A percentile compares a stretch with the other conserved stretches of the same genome.
Evolutionary conservation across 2,113 vertebrate species (phyloP).

Genomic region (Rhodinocichla rosea): DNA sequence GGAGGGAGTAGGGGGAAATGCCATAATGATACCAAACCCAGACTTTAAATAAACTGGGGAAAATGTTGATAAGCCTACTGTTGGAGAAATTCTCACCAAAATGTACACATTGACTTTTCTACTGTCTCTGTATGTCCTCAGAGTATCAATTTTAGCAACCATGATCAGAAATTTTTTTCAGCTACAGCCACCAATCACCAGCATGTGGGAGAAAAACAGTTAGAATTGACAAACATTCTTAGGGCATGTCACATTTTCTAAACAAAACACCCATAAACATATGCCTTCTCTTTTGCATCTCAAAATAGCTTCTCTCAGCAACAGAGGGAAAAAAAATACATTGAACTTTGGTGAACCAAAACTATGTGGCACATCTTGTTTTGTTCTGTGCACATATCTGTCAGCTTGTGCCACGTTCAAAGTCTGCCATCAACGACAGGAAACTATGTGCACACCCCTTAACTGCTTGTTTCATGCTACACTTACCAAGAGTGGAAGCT

Average conservation of each 20-base stretch:
- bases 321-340: not conserved
- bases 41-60: not conserved
- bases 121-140: not conserved
- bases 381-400: slow-evolving; percentile 50
- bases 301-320: slow-evolving; percentile 33
- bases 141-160: slow-evolving; percentile 24
- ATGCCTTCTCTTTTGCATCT: slow-evolving; percentile 34
- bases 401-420: not conserved
- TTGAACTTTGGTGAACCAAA: not conserved
- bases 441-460: not conserved
- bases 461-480: not conserved
- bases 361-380: slow-evolving; percentile 11
- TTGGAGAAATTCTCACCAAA: not conserved
- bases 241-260: not conserved
- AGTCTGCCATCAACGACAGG: not conserved
- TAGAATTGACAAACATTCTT: slow-evolving; percentile 21
- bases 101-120: not conserved
- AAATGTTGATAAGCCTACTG: not conserved
- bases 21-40: not conserved
- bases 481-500: not conserved
- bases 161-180: slow-evolving; percentile 14
- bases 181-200: not conserved
- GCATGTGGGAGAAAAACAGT: not conserved
- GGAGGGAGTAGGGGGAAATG: not conserved
- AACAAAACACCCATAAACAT: slow-evolving; percentile 26